Conservation (phyloP, 2,113 vertebrate species). For the Conger conger region DNA sequence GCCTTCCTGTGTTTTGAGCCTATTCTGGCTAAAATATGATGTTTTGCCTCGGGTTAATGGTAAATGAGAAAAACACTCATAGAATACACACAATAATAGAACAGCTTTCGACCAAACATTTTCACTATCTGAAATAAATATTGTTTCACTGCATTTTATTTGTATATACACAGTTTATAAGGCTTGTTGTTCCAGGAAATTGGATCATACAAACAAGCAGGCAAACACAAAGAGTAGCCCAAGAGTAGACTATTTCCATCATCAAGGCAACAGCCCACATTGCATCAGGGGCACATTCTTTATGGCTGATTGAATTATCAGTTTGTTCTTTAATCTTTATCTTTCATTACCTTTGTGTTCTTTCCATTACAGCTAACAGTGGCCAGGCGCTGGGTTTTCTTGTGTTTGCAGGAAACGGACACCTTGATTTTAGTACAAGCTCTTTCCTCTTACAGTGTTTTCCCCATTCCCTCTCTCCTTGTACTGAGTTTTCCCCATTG, state of each 20-base stretch:
- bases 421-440: slow-evolving; percentile 28
- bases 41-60: not conserved
- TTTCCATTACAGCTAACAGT: slow-evolving; percentile 44
- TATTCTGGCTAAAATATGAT: not conserved
- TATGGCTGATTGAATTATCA: slow-evolving; percentile 48
- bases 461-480: too few relatives aligned
- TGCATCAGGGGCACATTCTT: not conserved
- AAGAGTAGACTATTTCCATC: not conserved
- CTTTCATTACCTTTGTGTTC: slow-evolving; percentile 38
- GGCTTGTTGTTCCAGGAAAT: not conserved
- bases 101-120: not conserved
- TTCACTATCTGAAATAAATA: not conserved
- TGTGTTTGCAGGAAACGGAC: slow-evolving; percentile 24
- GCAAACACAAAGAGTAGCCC: not conserved
- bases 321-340: slow-evolving; percentile 41
- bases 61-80: not conserved
- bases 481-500: not conserved
- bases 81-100: not conserved
- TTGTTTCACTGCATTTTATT: not conserved
- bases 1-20: not conserved
- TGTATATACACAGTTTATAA: not conserved
- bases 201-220: too few relatives aligned
- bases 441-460: too few relatives aligned
- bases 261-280: not conserved
- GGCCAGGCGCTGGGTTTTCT: not conserved